Evolutionary conservation across 2,888 invertebrate species (phyloP), one percentile per base, ranked within the genome.

Genomic region (Eudemis profundana): DNA sequence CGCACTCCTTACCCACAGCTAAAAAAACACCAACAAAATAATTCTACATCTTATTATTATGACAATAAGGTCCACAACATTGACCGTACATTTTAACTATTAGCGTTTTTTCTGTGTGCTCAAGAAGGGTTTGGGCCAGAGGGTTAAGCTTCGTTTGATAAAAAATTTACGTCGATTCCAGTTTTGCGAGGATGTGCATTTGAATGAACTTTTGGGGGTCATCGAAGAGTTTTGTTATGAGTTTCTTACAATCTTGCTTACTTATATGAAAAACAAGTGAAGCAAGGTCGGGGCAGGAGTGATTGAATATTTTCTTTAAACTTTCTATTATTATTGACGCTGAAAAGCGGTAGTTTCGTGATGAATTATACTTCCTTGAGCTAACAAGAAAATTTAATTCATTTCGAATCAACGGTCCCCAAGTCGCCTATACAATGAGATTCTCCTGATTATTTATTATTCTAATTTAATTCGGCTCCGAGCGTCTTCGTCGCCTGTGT

Each of bases 1-100:
- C 90, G 83, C 81, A 81, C 89, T 91, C 85, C 87, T 88, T 85
- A 90, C 89, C 88, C 90, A 89, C 88, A 88, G 86, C 84, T 80
- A 87, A 90, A 86, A n/a, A 89, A 87, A 86, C 74, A 78, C 81
- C 74, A 74, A 78, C 86, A 83, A 19, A 83, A 44, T 60, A 29
- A 65, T 60, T 60, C 8, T 65, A 47, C 27, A 60, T 65, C 65
- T 53, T 65, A 60, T 15, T 38, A 3, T 46, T 60, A 60, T 65
- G 46, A 47, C 19, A 46, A 53, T 60, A 65, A 65, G 65, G 65
- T 27, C 21, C 15, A 65, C 40, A 53, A 19, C n/a, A 40, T 19
- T 65, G 19, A 19, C 51, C 51, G 29, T 85, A 86, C 87, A 86
- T 91, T 90, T 90, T 86, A 87, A 90, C 91, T 90, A 90, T 90